phyloP scores from a whole-genome alignment of 1,140 invertebrate species.

The Oppia nitens region DNA sequence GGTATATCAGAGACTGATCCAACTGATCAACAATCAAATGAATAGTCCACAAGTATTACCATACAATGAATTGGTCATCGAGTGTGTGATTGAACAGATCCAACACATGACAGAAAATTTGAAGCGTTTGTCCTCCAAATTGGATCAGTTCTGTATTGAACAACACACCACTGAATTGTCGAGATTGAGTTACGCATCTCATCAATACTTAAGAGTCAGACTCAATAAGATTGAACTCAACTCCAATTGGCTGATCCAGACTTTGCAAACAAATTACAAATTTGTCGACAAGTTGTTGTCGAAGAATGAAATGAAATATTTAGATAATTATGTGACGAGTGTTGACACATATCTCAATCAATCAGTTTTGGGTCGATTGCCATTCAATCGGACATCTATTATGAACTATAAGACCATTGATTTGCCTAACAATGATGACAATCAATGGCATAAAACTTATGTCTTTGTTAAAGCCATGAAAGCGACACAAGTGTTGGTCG shows the following conservation, averaged over 20 bases:
- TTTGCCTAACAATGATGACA: conserved; percentile 4
- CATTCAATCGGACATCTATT: conserved; percentile 2
- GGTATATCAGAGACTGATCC: conserved; percentile 14
- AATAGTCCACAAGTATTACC: conserved; percentile 11
- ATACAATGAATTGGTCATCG: conserved; percentile 13
- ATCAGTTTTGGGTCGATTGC: conserved; percentile 9
- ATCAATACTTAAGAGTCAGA: conserved; percentile 13
- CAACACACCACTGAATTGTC: conserved; percentile 17
- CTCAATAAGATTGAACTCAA: conserved; percentile 16
- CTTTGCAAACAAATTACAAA: conserved; percentile 6
- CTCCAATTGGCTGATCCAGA: conserved; percentile 9
- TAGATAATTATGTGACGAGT: conserved; percentile 15
- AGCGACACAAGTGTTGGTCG: not conserved
- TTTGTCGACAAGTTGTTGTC: conserved; percentile 13
- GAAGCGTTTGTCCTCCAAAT: not conserved
- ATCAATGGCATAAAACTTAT: conserved; percentile 11
- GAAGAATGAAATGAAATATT: conserved; percentile 14
- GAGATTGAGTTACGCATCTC: conserved; percentile 14
- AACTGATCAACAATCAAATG: conserved; percentile 14
- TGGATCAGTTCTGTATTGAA: conserved; percentile 15
- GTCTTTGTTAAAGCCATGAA: conserved; percentile 12
- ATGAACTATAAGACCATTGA: conserved; percentile 6
- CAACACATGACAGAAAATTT: conserved; percentile 15
- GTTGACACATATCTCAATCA: conserved; percentile 12
- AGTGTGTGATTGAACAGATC: conserved; percentile 17